These are phyloP conservation scores for Zaprionus ghesquierei DNA, from an alignment of 1,140 invertebrate genomes.

Conservation along the genomic window DNA sequence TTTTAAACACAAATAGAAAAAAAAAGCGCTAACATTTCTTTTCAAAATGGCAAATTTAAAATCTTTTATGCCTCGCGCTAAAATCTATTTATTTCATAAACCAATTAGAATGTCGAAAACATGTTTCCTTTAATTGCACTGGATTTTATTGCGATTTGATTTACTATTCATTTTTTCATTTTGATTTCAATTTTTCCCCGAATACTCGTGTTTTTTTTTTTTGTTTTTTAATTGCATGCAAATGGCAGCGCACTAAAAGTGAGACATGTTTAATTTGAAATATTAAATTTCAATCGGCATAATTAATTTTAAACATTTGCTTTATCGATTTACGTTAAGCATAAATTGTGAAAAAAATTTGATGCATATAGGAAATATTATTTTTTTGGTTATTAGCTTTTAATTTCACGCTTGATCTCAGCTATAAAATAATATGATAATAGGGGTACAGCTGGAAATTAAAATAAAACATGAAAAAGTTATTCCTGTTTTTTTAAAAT, in stretches of 20 bases:
- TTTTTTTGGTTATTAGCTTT: background rate
- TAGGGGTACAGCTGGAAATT: too few species aligned
- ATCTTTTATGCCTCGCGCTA: background rate
- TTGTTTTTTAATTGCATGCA: background rate
- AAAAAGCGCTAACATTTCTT: background rate
- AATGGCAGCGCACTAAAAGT: background rate
- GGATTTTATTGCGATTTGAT: background rate
- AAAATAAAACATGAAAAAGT: too few species aligned
- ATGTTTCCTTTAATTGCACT: background rate
- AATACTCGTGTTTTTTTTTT: too few species aligned
- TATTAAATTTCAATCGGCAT: background rate
- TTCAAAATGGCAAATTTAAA: background rate
- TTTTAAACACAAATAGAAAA: background rate
- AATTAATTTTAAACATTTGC: background rate
- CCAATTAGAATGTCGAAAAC: background rate
- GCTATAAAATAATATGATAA: too few species aligned
- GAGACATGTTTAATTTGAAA: background rate
- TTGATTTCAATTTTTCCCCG: background rate
- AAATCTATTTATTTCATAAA: background rate
- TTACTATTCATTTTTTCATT: background rate
- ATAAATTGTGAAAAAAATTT: too few species aligned
- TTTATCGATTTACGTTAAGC: background rate
- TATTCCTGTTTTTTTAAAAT: too few species aligned
- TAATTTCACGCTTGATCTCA: background rate
- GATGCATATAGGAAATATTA: background rate